phyloP scores from a whole-genome alignment of 2,888 invertebrate species.

The Lithophane leautieri region DNA sequence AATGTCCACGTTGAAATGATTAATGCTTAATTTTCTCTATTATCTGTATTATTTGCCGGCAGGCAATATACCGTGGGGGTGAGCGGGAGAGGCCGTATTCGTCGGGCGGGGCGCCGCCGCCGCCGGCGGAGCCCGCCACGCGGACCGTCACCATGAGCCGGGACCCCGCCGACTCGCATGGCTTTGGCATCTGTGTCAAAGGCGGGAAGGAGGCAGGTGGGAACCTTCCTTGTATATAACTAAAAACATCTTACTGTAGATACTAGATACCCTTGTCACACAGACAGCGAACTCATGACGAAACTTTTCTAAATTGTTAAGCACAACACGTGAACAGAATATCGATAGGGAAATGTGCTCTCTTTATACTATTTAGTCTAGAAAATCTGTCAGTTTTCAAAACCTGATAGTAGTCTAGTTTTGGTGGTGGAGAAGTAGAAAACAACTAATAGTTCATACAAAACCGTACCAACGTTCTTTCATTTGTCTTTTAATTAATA shows the following conservation, averaged over 20 bases:
- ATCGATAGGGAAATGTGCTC: not conserved
- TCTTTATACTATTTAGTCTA: not conserved
- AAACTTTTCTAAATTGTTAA: constrained; percentile 20
- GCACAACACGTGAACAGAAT: constrained; percentile 8
- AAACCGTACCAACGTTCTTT: too few species aligned
- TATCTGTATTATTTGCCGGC: constrained; percentile 19
- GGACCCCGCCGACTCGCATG: constrained; percentile 95
- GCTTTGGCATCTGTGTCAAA: constrained; percentile 97
- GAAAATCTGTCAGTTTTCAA: not conserved
- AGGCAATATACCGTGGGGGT: constrained; percentile 91
- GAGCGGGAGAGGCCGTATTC: constrained; percentile 89
- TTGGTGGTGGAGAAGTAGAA: not conserved
- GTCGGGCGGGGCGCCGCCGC: constrained; percentile 91
- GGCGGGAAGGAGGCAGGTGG: constrained; percentile 97
- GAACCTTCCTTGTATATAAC: constrained; percentile 55
- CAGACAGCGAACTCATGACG: constrained; percentile 46
- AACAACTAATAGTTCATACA: not conserved
- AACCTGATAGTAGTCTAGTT: not conserved
- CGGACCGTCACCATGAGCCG: constrained; percentile 96
- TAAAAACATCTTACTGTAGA: constrained; percentile 35
- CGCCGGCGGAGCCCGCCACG: constrained; percentile 94
- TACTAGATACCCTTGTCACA: constrained; percentile 48
- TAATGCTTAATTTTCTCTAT: not conserved
- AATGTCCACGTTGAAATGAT: constrained; percentile 9
- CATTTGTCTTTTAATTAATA: too few species aligned